A percentile compares a stretch with the other conserved stretches of the same genome.
These are phyloP conservation scores for Heliconius erato DNA, from an alignment of 2,888 invertebrate genomes.

Conservation along the genomic window DNA sequence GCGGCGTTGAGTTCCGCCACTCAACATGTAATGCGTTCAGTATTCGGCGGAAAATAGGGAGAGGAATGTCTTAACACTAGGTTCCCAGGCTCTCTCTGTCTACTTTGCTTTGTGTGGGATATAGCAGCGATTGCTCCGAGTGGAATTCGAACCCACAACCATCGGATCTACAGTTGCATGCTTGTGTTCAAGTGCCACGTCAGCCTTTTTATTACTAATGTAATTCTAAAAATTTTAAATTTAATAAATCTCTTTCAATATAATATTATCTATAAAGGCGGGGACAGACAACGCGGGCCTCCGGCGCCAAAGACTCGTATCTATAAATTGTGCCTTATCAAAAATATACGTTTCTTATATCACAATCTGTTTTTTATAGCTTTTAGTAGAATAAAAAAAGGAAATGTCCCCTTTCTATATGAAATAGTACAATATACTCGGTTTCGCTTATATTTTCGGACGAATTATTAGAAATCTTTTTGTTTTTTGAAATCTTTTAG, in stretches of 20 bases:
- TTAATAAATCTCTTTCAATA: conserved; percentile 58
- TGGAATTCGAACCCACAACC: too few relatives aligned
- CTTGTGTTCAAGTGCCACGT: too few relatives aligned
- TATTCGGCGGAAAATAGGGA: too few relatives aligned
- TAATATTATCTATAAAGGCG: conserved; percentile 57
- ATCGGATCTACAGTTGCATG: too few relatives aligned
- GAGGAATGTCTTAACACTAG: too few relatives aligned
- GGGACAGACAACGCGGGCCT: conserved; percentile 75
- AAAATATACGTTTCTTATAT: conserved; percentile 53
- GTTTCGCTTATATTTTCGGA: not conserved
- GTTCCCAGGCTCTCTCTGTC: too few relatives aligned
- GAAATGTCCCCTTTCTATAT: not conserved
- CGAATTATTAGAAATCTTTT: not conserved
- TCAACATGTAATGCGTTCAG: too few relatives aligned
- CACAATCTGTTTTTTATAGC: conserved; percentile 52
- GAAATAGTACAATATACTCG: not conserved
- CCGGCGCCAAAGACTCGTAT: conserved; percentile 81
- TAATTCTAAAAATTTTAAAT: too few relatives aligned
- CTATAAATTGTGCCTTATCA: conserved; percentile 85
- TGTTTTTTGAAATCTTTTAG: not conserved
- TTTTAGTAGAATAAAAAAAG: not conserved
- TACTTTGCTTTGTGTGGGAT: too few relatives aligned
- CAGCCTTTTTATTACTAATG: too few relatives aligned
- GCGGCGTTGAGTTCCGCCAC: too few relatives aligned
- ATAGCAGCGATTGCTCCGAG: too few relatives aligned